These are phyloP conservation scores for Planococcus citri DNA, from an alignment of 1,140 invertebrate genomes.

Conservation along the genomic window DNA sequence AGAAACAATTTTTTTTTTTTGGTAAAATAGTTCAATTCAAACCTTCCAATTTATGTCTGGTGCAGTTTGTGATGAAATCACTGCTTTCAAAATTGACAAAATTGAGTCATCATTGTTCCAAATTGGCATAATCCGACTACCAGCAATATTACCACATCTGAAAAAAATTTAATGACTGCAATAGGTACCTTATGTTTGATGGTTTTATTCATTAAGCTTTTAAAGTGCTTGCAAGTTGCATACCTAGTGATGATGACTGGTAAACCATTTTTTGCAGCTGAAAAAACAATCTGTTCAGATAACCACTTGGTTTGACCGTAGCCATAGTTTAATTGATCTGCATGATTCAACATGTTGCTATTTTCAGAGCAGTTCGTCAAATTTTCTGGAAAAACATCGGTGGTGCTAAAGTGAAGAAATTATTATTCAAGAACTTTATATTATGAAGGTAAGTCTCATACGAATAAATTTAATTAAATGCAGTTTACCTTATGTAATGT, in stretches of 20 bases:
- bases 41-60: slow-evolving; percentile 38
- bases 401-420: slow-evolving; percentile 32
- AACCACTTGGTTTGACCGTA: slow-evolving; percentile 43
- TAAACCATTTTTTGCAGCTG: slow-evolving; percentile 35
- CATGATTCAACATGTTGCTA: slow-evolving; percentile 31
- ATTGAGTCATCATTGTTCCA: slow-evolving; percentile 42
- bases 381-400: slow-evolving; percentile 38
- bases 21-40: neutral
- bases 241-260: slow-evolving; percentile 38
- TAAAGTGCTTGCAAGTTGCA: neutral
- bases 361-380: slow-evolving; percentile 34
- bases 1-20: too few species aligned
- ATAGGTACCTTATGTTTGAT: neutral
- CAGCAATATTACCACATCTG: slow-evolving; percentile 36
- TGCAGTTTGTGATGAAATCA: slow-evolving; percentile 32
- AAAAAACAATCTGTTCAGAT: slow-evolving; percentile 37
- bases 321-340: slow-evolving; percentile 34
- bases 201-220: neutral
- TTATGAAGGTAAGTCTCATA: slow-evolving; percentile 5
- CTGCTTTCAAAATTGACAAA: slow-evolving; percentile 37
- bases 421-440: neutral
- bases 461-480: neutral
- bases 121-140: slow-evolving; percentile 33
- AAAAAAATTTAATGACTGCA: slow-evolving; percentile 10
- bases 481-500: slow-evolving; percentile 34